Evolutionary conservation across 2,888 invertebrate species (phyloP), one percentile per base, ranked within the genome.

Genomic region (Eupsilia transversa): DNA sequence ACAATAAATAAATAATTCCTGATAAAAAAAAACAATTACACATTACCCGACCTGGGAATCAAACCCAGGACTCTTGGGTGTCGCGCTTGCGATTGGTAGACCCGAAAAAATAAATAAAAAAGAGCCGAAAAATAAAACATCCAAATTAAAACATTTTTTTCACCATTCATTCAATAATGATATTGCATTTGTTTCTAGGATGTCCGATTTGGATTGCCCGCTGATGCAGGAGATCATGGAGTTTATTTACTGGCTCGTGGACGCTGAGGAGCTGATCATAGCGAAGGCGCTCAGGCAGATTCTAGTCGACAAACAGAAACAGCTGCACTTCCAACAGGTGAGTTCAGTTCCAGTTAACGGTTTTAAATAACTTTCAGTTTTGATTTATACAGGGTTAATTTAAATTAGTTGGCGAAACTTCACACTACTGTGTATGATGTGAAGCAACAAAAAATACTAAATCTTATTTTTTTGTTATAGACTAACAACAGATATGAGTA

Each of bases 191-290:
- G 52, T 65, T 87, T 89, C 52, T 85, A 99, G 99, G 63, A 97
- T 98, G 90, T 97, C 98, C 23, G 99, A 99, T 95, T 96, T 99
- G 89, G 98, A 98, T 88, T 97, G 98, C 79, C 97, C 97, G 66
- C 96, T 99, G 74, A 97, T 99, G 89, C 97, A 98, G 91, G 97
- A 98, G 81, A 97, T 99, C 82, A 98, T 99, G 97, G 98, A 99
- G 90, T 99, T 99, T 92, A 99, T 99, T 65, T 99, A 99, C 93
- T 98, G 99, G 94, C 97, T 99, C 79, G 98, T 99, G 68, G 98
- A 98, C 87, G 98, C 98, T 69, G 99, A 99, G 64, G 99, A 99
- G 93, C 97, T 99, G 73, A 98, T 98, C 46, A 97, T 99, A 96
- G 99, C 99, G 27, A 98, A 98, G 94, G 98, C 98, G 38, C 94